Evolutionary conservation across 53 echinoderm and acorn worm species (phyloP), one percentile per base, ranked within the genome.

Genomic region (Holothuria leucospilota): DNA sequence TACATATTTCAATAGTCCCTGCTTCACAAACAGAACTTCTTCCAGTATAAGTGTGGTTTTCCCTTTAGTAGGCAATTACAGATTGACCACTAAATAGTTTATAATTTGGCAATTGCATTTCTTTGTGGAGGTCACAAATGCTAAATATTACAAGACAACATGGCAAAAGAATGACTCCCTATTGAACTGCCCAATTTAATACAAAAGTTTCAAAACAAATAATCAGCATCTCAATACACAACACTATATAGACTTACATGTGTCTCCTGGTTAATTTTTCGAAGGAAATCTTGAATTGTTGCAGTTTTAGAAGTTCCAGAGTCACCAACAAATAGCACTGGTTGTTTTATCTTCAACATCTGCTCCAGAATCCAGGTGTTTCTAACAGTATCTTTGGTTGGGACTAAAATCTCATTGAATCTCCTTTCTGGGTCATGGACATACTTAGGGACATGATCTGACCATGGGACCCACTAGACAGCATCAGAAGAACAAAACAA

Each of bases 221-320:
- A 46, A 46, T 46, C 46, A 46, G 11, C 46, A 2, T 46, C 46
- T 46, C 11, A 11, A 46, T 7, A 46, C 6, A 46, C 46, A 34
- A 34, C 34, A 34, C 34, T 46, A 62, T 24, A 29, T 20, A 20
- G 58, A 91, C 90, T 92, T 90, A 98, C 99, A 86, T 98, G 95
- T 58, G 84, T 90, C 16, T 98, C 99, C 62, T 95, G 99, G 83
- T 98, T 95, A 46, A 98, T 90, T 30, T 98, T 95, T 41, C 99
- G 86, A 4, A 98, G 85, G 90, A 98, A 98, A 74, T 98, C 99
- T 58, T 93, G 99, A 26, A 98, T 98, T 87, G 99, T 98, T 21
- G 99, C 99, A 13, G 99, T 98, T 94, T 98, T 98, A 13, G 99
- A 98, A 25, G 99, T 98, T 15, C 99, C 99, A 6, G 99, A 88